Percentiles rank a stretch among this genome's conserved stretches.
Evolutionary conservation across 2,888 invertebrate species (phyloP).

Genomic region (Crocallis elinguaria): DNA sequence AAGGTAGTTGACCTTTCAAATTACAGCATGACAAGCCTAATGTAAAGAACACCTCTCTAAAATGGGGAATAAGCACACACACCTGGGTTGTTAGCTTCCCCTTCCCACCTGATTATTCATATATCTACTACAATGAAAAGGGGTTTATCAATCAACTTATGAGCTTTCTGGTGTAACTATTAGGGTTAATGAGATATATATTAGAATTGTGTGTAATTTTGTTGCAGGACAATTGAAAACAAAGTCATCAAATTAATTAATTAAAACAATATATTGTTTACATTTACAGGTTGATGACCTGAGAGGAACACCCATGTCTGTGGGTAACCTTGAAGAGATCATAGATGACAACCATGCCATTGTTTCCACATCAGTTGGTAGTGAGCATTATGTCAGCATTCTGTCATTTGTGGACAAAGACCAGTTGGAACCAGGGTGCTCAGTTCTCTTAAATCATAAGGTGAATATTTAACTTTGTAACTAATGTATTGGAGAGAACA

Average conservation of each 20-base stretch:
- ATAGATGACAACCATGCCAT: conserved; percentile 99
- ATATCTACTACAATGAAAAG: too few relatives aligned
- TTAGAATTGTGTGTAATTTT: too few relatives aligned
- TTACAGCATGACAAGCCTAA: conserved; percentile 6
- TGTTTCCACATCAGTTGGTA: conserved; percentile 99
- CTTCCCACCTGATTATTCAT: too few relatives aligned
- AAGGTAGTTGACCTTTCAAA: conserved; percentile 79
- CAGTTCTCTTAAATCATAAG: conserved; percentile 99
- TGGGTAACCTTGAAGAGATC: conserved; percentile 99
- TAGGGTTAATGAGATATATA: too few relatives aligned
- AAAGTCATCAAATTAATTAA: too few relatives aligned
- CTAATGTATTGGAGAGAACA: too few relatives aligned
- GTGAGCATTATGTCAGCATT: conserved; percentile 99
- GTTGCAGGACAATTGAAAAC: too few relatives aligned
- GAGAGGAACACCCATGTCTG: conserved; percentile 99
- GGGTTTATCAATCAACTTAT: too few relatives aligned
- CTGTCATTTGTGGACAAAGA: conserved; percentile 99
- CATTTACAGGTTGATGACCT: conserved; percentile 96
- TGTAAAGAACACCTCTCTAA: neutral
- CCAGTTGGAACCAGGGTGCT: conserved; percentile 99
- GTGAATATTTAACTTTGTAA: conserved; percentile 64
- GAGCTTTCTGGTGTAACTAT: too few relatives aligned
- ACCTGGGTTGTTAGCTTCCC: too few relatives aligned
- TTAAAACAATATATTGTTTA: too few relatives aligned
- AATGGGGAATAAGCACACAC: too few relatives aligned